Evolutionary conservation across 1,140 invertebrate genomes (phyloP), one percentile per base, ranked within the genome.

Genomic region (Dryas iulia): DNA sequence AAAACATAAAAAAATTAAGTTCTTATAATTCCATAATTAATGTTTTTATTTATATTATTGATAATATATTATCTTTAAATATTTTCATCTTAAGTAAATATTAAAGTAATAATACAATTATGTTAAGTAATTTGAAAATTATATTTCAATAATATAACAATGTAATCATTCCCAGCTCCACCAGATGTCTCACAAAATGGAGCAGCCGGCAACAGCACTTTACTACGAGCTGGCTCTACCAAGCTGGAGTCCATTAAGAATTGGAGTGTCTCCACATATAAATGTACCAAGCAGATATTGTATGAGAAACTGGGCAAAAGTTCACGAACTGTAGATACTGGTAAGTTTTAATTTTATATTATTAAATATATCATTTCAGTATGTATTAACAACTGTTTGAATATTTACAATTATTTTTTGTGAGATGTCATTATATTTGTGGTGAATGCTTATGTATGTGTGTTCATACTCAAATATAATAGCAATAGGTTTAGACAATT

Each of bases 211-310:
- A 91, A 66, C 61, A 90, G 85, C 93, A 95, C 83, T 93, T 94
- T 93, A 93, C 72, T 90, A 93, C 74, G 95, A 92, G 85, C 93
- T 89, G 39, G 94, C 93, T 75, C 92, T 92, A 72, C 97, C 94
- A 74, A 96, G 95, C 91, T 99, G 84, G 98, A 99, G 86, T 95
- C 95, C 33, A 93, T 99, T 39, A 97, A 97, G 87, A 97, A 97
- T 82, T 99, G 98, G 98, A 97, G 97, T 81, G 97, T 99, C 82
- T 98, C 98, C 63, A 99, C 98, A 1, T 99, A 98, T 84, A 99
- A 99, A 91, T 99, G 98, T 84, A 99, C 98, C 0, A 97, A 97
- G 75, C 98, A 99, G 87, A 93, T 98, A 52, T 95, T 99, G 90
- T 97, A 98, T 81, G 98, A 99, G 87, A 98, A 97, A 91, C 92